Evolutionary conservation across 2,888 invertebrate genomes (phyloP), one percentile per base, ranked within the genome.

Genomic region (Busseola fusca): DNA sequence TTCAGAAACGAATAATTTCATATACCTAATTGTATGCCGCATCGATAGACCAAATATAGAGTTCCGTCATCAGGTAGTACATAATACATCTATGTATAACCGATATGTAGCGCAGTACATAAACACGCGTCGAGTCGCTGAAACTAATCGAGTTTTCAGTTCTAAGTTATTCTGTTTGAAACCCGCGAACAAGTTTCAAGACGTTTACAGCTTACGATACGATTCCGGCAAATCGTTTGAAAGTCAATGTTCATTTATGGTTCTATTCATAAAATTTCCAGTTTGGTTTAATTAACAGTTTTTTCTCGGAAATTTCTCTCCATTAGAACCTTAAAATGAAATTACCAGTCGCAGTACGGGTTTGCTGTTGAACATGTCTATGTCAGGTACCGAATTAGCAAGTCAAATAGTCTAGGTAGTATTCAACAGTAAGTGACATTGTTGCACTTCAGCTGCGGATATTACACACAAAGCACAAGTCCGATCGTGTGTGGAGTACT

Each of bases 91-190:
- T 66, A 56, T 54, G 27, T 60, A 65, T 42, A 34, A 57, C 62
- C 54, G 66, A 74, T 79, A 74, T 74, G 74, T 80, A 80, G 45
- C 64, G 3, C 66, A 57, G 69, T 78, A 80, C 50, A 84, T 84
- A 76, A 78, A 81, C 85, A 83, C 80, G 83, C 84, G 81, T 86
- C 78, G 83, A 89, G 87, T 88, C 86, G 86, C 80, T 86, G 90
- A 91, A 89, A 90, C 92, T 93, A 93, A 94, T 93, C 91, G 91
- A 94, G 93, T 94, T 93, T 90, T 90, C 91, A 88, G 88, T 89
- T 90, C 89, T 88, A 92, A 93, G 92, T 93, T 93, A 93, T 93
- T 93, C 93, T 91, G 90, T 91, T 92, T 91, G 91, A 90, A 89
- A 88, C 83, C 84, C 79, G 80, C 82, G 88, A 87, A 86, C 66